Percentiles rank a stretch among this genome's conserved stretches.
Conservation (phyloP, 2,888 invertebrate genomes). For the Argyresthia albistria region DNA sequence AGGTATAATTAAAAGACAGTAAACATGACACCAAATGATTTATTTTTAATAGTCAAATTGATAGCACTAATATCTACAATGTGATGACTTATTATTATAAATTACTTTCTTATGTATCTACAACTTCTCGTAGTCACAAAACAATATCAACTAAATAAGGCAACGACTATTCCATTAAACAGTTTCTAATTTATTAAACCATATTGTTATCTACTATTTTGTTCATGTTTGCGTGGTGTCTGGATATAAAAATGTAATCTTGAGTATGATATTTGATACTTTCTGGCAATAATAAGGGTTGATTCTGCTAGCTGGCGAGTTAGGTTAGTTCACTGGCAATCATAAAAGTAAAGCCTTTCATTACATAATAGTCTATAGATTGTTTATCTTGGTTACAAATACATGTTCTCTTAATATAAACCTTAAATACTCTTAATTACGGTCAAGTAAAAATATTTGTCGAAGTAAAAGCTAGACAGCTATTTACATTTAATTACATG, state of each 20-base stretch:
- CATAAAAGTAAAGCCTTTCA: no score
- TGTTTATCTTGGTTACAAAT: no score
- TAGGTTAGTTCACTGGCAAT: no score
- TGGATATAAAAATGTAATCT: no score
- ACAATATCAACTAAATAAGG: conserved; percentile 71
- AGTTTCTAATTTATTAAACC: conserved; percentile 25
- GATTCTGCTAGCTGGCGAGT: no score
- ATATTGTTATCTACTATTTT: conserved; percentile 5
- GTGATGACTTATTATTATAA: conserved; percentile 61
- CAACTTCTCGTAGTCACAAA: conserved; percentile 67
- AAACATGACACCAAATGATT: conserved; percentile 66
- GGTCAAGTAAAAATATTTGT: conserved; percentile 14
- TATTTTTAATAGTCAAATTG: conserved; percentile 69
- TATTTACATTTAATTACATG: conserved; percentile 62
- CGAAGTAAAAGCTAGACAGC: conserved; percentile 22
- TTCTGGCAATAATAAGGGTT: no score
- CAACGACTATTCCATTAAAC: conserved; percentile 66
- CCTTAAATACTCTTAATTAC: not conserved
- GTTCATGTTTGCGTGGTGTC: not conserved
- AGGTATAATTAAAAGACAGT: conserved; percentile 5
- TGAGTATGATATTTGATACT: no score
- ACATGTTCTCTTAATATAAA: not conserved
- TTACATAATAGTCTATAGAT: no score
- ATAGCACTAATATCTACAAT: conserved; percentile 69
- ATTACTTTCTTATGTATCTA: conserved; percentile 57